Evolutionary conservation across 2,797 vertebrate genomes (phyloP).

Genomic region (Menidia menidia): DNA sequence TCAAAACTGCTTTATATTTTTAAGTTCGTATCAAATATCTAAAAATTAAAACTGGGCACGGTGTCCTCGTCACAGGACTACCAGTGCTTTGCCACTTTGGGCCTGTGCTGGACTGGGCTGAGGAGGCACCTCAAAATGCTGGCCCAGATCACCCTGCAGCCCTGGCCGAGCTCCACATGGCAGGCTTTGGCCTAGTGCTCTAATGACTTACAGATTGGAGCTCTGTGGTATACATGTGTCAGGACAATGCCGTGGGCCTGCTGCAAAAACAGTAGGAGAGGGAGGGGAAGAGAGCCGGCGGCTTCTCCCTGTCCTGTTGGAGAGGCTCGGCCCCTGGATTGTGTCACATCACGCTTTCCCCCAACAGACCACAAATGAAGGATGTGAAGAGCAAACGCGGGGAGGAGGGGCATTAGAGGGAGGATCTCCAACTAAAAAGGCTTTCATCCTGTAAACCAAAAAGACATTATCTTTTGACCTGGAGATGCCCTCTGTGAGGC

Average conservation of each 20-base stretch:
- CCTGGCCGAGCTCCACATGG: slow-evolving; percentile 88
- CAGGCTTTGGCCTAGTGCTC: slow-evolving; percentile 76
- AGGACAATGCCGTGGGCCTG: slow-evolving; percentile 82
- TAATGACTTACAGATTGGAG: slow-evolving; percentile 95
- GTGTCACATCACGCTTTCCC: slow-evolving; percentile 82
- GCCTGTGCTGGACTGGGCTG: slow-evolving; percentile 44
- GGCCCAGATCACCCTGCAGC: slow-evolving; percentile 72
- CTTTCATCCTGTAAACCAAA: slow-evolving; percentile 90
- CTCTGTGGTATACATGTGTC: slow-evolving; percentile 84
- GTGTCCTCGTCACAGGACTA: slow-evolving; percentile 17
- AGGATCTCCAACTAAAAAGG: slow-evolving; percentile 87
- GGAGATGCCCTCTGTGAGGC: slow-evolving; percentile 85
- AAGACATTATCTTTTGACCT: slow-evolving; percentile 94
- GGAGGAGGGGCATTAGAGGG: slow-evolving; percentile 40
- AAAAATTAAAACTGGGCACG: slow-evolving; percentile 59
- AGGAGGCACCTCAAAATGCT: slow-evolving; percentile 60
- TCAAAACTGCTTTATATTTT: too few relatives aligned
- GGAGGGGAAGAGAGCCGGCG: slow-evolving; percentile 54
- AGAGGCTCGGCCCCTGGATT: slow-evolving; percentile 86
- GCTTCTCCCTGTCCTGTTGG: slow-evolving; percentile 80
- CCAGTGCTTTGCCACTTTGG: slow-evolving; percentile 72
- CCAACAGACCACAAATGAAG: slow-evolving; percentile 74
- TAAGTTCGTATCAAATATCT: slow-evolving; percentile 11
- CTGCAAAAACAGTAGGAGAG: slow-evolving; percentile 81
- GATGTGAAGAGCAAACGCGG: slow-evolving; percentile 80